Evolutionary conservation across 2,888 invertebrate genomes (phyloP).

Genomic region (Chrysolina americana): DNA sequence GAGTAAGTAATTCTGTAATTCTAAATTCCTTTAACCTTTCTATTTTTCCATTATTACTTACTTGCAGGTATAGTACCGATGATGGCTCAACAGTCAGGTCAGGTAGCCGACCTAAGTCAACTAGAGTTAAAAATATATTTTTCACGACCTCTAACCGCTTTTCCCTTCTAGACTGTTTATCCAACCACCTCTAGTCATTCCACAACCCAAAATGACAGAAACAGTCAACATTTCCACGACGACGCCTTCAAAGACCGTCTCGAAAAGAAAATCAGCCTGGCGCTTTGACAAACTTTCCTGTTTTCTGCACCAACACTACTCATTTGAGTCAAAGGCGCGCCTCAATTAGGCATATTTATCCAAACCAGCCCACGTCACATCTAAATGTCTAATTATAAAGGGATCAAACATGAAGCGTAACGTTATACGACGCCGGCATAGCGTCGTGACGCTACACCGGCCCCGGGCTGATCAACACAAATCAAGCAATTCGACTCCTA

Average conservation of each 20-base stretch:
- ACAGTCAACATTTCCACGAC: neutral
- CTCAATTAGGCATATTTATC: conserved; percentile 18
- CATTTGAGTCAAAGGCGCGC: neutral
- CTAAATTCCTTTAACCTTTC: no score
- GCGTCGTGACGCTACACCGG: conserved; percentile 10
- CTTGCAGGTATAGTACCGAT: no score
- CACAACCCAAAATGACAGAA: neutral
- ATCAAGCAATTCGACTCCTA: conserved; percentile 35
- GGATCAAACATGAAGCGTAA: conserved; percentile 13
- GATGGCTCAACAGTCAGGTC: no score
- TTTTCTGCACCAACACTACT: neutral
- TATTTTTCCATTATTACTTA: no score
- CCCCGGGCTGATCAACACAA: conserved; percentile 35
- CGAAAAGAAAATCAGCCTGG: neutral
- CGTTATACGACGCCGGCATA: neutral
- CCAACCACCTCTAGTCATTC: no score
- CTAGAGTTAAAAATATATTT: no score
- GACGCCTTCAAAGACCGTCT: neutral
- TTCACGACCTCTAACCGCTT: no score
- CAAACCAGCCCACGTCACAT: neutral
- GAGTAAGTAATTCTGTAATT: no score
- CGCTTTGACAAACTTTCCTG: neutral
- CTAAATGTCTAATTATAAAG: conserved; percentile 18
- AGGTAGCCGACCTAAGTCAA: no score
- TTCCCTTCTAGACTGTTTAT: no score